A percentile compares a stretch with the other conserved stretches of the same genome.
Evolutionary conservation across 2,113 vertebrate species (phyloP).

Genomic region (Albula glossodonta): DNA sequence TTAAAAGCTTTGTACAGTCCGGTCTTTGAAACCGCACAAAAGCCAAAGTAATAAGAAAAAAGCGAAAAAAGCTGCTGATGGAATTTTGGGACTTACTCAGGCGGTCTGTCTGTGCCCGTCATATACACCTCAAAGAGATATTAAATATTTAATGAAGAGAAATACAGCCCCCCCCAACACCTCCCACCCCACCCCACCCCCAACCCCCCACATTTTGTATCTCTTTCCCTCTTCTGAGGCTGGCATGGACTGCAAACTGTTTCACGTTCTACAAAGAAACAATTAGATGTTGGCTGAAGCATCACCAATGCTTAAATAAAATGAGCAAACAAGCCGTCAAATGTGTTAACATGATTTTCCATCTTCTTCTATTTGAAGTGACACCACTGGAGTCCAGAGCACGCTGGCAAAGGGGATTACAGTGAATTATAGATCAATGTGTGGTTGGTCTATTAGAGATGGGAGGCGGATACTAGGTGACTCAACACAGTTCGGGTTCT

Average conservation of each 20-base stretch:
- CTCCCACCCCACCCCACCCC: too few species aligned
- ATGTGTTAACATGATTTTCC: slow-evolving; percentile 70
- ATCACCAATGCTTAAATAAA: slow-evolving; percentile 63
- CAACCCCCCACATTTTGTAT: not conserved
- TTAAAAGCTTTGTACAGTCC: not conserved
- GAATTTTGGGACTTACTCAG: slow-evolving; percentile 28
- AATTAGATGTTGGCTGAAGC: slow-evolving; percentile 66
- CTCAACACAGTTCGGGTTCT: not conserved
- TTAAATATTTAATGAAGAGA: slow-evolving; percentile 51
- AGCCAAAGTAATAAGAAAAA: slow-evolving; percentile 22
- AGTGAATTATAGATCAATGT: slow-evolving; percentile 20
- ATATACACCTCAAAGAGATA: slow-evolving; percentile 41
- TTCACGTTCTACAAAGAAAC: slow-evolving; percentile 53
- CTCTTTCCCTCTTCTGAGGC: slow-evolving; percentile 35
- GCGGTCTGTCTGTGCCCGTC: slow-evolving; percentile 17
- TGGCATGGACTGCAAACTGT: slow-evolving; percentile 34
- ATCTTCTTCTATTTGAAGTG: slow-evolving; percentile 69
- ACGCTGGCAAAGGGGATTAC: slow-evolving; percentile 19
- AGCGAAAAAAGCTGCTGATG: slow-evolving; percentile 20
- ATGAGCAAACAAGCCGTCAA: slow-evolving; percentile 65
- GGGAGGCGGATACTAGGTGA: not conserved
- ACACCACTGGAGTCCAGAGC: slow-evolving; percentile 55
- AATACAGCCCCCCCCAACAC: slow-evolving; percentile 21
- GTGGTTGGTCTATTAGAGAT: not conserved
- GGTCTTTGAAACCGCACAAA: slow-evolving; percentile 18